Evolutionary conservation across 2,113 vertebrate genomes (phyloP), one percentile per base, ranked within the genome.

Genomic region (Carassius carassius): DNA sequence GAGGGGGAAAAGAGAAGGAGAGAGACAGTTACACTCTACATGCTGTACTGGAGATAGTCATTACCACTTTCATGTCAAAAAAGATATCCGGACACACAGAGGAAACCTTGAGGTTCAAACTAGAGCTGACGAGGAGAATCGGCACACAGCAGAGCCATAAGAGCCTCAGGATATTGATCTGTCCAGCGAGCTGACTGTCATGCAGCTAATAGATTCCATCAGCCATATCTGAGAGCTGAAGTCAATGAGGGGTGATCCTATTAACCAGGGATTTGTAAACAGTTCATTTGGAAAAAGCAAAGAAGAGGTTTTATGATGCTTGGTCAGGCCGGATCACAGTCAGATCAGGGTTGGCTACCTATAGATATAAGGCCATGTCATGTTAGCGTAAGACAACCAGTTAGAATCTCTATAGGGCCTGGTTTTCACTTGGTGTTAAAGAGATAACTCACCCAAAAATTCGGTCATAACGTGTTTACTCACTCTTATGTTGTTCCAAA

Each of bases 231-330:
- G 82, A 90, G 92, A 89, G 80, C 90, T 92, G 88, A 90, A 93
- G 91, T 93, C 93, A 93, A 94, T 94, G 93, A 94, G 90, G 91
- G 90, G 88, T 92, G 92, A 93, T 94, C 93, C 93, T 93, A 93
- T 94, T 94, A 94, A 92, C 92, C 91, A 90, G 92, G 88, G 92
- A 93, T 94, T 93, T 94, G 92, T 94, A 93, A 94, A 94, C 92
- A 92, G 92, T 93, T 93, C 91, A 78, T 78, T 78, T 78, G 54
- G 25, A 78, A 56, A 78, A 78, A 35, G 5, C 25, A 6, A 77
- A 77, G 44, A 69, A 69, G 12, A 70, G 63, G 63, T 69, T 81
- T 81, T 81, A 47, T 70, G 79, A 70, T 3, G 47, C 58, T 63
- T 7, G 14, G 13, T 79, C 58, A 62, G 35, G 37, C 65, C 7